phyloP scores from a whole-genome alignment of 2,797 vertebrate species.

The Sebastes jordani region DNA sequence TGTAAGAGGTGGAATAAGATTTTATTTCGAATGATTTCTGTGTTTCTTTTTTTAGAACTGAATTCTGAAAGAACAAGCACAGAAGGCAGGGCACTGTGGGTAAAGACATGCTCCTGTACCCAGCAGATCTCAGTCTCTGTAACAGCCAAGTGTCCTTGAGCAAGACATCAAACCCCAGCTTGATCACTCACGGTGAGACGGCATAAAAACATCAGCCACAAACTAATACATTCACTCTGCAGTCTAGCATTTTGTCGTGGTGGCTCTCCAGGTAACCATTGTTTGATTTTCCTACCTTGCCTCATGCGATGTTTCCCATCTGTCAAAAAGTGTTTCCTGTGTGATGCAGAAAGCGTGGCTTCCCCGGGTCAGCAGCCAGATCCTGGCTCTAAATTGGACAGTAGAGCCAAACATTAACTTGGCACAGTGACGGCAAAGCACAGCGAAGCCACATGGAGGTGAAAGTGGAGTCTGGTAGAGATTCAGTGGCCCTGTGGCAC shows the following conservation, averaged over 20 bases:
- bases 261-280: neutral
- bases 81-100: neutral
- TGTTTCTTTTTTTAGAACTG: neutral
- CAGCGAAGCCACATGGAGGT: neutral
- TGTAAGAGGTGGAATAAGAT: neutral
- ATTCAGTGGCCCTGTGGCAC: neutral
- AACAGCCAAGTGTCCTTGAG: slow-evolving; percentile 4
- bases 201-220: neutral
- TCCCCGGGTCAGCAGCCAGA: neutral
- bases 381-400: neutral
- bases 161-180: neutral
- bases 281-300: neutral
- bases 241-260: neutral
- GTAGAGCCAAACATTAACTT: neutral
- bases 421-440: neutral
- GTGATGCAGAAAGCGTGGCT: neutral
- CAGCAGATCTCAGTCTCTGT: neutral
- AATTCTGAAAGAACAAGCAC: neutral
- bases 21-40: neutral
- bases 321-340: neutral
- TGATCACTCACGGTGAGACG: neutral
- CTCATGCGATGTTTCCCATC: neutral
- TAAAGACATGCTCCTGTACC: neutral
- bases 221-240: neutral
- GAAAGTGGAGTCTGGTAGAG: neutral